These are phyloP conservation scores for Crotophaga sulcirostris DNA, from an alignment of 2,113 vertebrate species.

Conservation along the genomic window DNA sequence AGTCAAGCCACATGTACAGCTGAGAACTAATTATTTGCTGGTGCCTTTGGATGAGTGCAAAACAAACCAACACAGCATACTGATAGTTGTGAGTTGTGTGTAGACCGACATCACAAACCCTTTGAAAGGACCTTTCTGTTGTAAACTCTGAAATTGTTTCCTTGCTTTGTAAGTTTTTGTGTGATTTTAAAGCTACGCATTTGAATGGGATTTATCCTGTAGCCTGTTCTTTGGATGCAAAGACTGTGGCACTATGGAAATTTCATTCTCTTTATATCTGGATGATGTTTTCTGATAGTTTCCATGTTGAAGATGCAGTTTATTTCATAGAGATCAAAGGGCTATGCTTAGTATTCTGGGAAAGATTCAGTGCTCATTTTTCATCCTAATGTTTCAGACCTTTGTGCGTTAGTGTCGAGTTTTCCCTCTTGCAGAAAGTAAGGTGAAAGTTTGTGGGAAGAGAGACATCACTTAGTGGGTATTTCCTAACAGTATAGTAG, in stretches of 20 bases:
- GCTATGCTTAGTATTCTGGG: neutral
- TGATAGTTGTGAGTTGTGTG: neutral
- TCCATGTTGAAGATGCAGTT: neutral
- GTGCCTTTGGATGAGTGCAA: neutral
- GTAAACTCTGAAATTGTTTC: neutral
- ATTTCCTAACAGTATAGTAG: neutral
- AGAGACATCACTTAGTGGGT: neutral
- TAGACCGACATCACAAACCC: neutral
- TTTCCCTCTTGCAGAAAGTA: neutral
- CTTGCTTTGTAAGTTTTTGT: neutral
- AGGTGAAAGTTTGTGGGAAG: neutral
- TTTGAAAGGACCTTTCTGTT: neutral
- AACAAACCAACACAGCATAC: neutral
- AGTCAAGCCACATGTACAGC: neutral
- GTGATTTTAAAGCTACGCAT: neutral
- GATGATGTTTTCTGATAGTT: neutral
- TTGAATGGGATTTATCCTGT: neutral
- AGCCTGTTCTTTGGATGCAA: neutral
- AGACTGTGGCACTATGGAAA: neutral
- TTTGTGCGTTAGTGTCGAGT: fast-evolving
- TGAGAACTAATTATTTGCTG: neutral
- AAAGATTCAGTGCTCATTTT: neutral
- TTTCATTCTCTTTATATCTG: neutral
- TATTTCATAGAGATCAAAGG: neutral
- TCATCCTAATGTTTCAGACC: neutral